Base-by-base conservation (phyloP, 2,888 invertebrate genomes). In the Eulithis testata region DNA sequence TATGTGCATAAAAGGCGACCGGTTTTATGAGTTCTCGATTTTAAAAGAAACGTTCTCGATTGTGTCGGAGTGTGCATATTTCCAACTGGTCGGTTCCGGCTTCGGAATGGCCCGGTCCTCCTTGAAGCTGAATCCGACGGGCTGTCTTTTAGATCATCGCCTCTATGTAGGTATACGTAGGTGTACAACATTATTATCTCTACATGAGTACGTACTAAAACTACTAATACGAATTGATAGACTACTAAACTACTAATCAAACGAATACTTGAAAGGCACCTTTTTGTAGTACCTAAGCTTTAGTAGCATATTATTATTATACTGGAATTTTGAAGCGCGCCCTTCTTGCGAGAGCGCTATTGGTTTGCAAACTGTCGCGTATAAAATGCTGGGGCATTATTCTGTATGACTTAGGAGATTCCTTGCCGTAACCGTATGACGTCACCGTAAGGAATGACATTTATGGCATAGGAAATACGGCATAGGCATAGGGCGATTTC, bases 51-150 rank as follows among this genome's bases (percentile, higher is more conserved):
- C 71, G 79, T 78, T 78, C 71, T 74, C 71, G 73, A 74, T 75
- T 74, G 70, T 75, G 70, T 73, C 69, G 75, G 73, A 71, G 77
- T 76, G 79, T 77, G 80, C 83, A 84, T 78, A 80, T 82, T 82
- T 84, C 84, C 86, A 85, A 80, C 79, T 53, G 78, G 77, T 76
- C 78, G 81, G 89, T 91, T 91, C 91, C 91, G 91, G 91, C 89
- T 90, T 81, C 84, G 83, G 83, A 90, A 91, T 87, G 85, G 86
- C 73, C 91, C 85, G 85, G 91, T 91, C 91, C 89, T 88, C 91
- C 91, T 91, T 91, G 91, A 91, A 84, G 78, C 80, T 81, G 83
- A 82, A 80, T 81, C 81, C 80, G 84, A 83, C 82, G 79, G 81
- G 76, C 81, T 80, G 81, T 87, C 87, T 85, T 89, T 85, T 89